These are phyloP conservation scores for Pantelozetes paolii DNA, from an alignment of 2,888 invertebrate genomes.

Conservation along the genomic window DNA sequence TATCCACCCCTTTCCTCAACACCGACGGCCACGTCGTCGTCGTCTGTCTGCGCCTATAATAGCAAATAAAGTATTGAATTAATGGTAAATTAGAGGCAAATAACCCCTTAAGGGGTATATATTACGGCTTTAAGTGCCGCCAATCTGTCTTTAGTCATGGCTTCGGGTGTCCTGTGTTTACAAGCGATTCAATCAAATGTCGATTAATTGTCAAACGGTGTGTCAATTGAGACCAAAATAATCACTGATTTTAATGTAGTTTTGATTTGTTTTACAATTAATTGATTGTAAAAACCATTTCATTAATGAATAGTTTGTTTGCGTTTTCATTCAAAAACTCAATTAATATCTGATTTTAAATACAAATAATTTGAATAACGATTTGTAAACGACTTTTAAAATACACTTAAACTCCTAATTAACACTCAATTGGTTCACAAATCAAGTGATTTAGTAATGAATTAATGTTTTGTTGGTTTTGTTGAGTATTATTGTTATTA, in stretches of 20 bases:
- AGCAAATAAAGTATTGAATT: conserved; percentile 48
- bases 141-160: conserved; percentile 49
- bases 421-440: too few species aligned
- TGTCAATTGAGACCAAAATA: background rate
- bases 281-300: background rate
- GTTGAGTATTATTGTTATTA: background rate
- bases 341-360: conserved; percentile 1
- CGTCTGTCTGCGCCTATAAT: conserved; percentile 91
- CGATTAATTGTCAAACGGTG: background rate
- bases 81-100: background rate
- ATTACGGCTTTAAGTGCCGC: conserved; percentile 49
- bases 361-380: conserved; percentile 26
- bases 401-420: too few species aligned
- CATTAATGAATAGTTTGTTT: background rate
- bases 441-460: background rate
- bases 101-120: background rate
- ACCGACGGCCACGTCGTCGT: conserved; percentile 89
- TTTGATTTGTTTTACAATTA: background rate
- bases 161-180: background rate
- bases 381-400: background rate
- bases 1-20: conserved; percentile 81
- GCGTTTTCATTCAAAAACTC: background rate
- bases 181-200: background rate
- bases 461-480: conserved; percentile 6
- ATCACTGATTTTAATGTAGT: background rate